These are phyloP conservation scores for Arizona elegans DNA, from an alignment of 2,113 vertebrate genomes.

Conservation along the genomic window DNA sequence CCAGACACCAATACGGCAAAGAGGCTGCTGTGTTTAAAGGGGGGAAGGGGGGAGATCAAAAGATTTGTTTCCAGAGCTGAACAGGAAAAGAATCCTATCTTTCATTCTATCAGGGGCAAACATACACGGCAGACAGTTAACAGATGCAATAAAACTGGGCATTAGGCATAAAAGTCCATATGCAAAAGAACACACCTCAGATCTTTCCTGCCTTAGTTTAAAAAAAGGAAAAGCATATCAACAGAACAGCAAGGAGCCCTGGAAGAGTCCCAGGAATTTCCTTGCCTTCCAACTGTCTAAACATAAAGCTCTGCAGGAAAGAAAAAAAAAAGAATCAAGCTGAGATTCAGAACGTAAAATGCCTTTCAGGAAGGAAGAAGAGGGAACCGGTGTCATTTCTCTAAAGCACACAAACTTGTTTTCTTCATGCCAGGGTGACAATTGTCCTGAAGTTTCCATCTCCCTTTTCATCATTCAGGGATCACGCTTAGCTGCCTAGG, in stretches of 20 bases:
- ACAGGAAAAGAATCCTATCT: slow-evolving; percentile 43
- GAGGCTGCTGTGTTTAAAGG: neutral
- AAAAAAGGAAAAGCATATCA: slow-evolving; percentile 25
- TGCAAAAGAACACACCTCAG: slow-evolving; percentile 46
- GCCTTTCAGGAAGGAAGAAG: slow-evolving; percentile 27
- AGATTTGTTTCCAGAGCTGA: slow-evolving; percentile 35
- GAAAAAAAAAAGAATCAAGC: slow-evolving; percentile 42
- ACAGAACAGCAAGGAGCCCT: slow-evolving; percentile 45
- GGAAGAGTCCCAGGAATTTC: slow-evolving; percentile 27
- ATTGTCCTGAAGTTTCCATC: slow-evolving; percentile 1
- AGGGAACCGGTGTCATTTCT: neutral
- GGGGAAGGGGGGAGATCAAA: neutral
- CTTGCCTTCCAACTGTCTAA: slow-evolving; percentile 43
- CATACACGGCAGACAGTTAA: neutral
- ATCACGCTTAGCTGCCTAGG: slow-evolving; percentile 56
- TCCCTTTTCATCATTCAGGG: slow-evolving; percentile 51
- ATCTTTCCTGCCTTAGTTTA: slow-evolving; percentile 24
- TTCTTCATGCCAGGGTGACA: slow-evolving; percentile 38
- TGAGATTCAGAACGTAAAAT: slow-evolving; percentile 32
- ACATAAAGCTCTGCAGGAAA: slow-evolving; percentile 21
- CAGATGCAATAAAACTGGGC: slow-evolving; percentile 32
- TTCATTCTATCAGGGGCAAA: neutral
- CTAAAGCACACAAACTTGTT: slow-evolving; percentile 9
- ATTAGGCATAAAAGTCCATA: slow-evolving; percentile 38
- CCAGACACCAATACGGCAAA: neutral